phyloP scores from a whole-genome alignment of 1,140 invertebrate species.

The Drusus annulatus region DNA sequence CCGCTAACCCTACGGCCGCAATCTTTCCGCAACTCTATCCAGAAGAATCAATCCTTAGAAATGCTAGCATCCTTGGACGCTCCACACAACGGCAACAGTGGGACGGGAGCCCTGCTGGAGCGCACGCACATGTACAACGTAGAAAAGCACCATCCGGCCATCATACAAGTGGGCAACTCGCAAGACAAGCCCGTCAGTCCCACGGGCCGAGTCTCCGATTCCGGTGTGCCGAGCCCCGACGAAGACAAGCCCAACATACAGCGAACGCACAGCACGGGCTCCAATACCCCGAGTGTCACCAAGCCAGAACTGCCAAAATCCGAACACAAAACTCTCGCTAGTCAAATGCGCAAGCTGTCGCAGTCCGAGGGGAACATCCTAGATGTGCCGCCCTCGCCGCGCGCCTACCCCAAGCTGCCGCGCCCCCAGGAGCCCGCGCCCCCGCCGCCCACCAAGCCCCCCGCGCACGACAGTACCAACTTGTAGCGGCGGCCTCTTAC shows the following conservation, averaged over 20 bases:
- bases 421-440: slow-evolving; percentile 62
- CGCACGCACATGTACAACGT: slow-evolving; percentile 79
- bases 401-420: slow-evolving; percentile 60
- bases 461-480: slow-evolving; percentile 51
- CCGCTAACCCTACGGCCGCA: slow-evolving; percentile 78
- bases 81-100: slow-evolving; percentile 42
- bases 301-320: slow-evolving; percentile 62
- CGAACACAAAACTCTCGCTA: slow-evolving; percentile 63
- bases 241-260: slow-evolving; percentile 62
- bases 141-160: slow-evolving; percentile 80
- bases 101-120: slow-evolving; percentile 69
- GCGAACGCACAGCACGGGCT: slow-evolving; percentile 67
- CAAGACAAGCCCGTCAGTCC: slow-evolving; percentile 8
- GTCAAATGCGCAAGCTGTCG: slow-evolving; percentile 65
- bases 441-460: slow-evolving; percentile 61
- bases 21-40: slow-evolving; percentile 67
- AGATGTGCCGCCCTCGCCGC: slow-evolving; percentile 63
- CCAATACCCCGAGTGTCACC: slow-evolving; percentile 50
- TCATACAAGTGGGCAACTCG: slow-evolving; percentile 72
- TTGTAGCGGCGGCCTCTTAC: slow-evolving; percentile 32
- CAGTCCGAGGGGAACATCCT: slow-evolving; percentile 69
- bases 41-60: slow-evolving; percentile 61
- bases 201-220: slow-evolving; percentile 44
- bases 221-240: slow-evolving; percentile 52
- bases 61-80: slow-evolving; percentile 55